Evolutionary conservation across 2,888 invertebrate genomes (phyloP), one percentile per base, ranked within the genome.

Genomic region (Ctenicera cuprea): DNA sequence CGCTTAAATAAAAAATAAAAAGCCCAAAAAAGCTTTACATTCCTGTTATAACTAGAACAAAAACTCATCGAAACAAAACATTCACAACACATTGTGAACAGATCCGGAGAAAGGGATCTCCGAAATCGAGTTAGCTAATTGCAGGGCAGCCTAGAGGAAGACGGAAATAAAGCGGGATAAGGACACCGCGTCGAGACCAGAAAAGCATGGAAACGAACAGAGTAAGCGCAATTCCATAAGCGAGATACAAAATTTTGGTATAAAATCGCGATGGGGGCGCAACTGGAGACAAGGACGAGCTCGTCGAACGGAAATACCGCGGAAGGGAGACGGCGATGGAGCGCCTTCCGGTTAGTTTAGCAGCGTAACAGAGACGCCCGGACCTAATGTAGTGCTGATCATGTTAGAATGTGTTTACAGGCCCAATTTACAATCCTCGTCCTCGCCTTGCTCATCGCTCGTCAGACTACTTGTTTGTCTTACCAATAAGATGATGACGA

Each of bases 71-170:
- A 84, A 83, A 85, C 85, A 86, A 86, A 86, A 86, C 86, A 86
- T 85, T 84, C 85, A 86, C 86, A 86, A 86, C 86, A 86, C 86
- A 85, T 86, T 85, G 85, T 81, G 84, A 86, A 84, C 85, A 84
- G 85, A 85, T 85, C 86, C 85, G 75, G 77, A 83, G 85, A 85
- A 86, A 86, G 86, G 86, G 86, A 87, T 87, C 87, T 86, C 85
- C 82, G 84, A 87, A 87, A 87, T 87, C 85, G 85, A 87, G 86
- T 87, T 87, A 87, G 87, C 86, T 87, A 87, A 87, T 87, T 86
- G 87, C 87, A 84, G 83, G 85, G 82, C 82, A 79, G 83, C 72
- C 64, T 61, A 67, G 54, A 63, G 70, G 38, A 61, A 65, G 67
- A 72, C 45, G 62, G 67, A 30, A 65, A 52, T 69, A 62, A 69